Conservation (phyloP, 2,797 vertebrate genomes). For the Liasis olivaceus region DNA sequence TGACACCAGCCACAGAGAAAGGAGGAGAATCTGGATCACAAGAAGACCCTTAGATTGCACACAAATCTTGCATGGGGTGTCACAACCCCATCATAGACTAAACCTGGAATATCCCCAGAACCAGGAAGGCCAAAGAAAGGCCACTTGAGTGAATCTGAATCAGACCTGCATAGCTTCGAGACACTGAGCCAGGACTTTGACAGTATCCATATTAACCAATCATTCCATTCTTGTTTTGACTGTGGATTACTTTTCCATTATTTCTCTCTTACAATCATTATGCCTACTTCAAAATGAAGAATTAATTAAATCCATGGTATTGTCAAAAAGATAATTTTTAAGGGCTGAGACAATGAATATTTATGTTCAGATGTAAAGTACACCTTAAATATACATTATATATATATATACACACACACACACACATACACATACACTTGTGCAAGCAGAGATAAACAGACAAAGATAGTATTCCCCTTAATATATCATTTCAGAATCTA, state of each 20-base stretch:
- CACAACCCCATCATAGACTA: background rate
- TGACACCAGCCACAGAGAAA: background rate
- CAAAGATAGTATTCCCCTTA: background rate
- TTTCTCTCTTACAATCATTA: constrained; percentile 25
- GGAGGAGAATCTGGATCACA: background rate
- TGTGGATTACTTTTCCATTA: background rate
- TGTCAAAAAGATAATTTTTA: background rate
- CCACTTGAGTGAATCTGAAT: background rate
- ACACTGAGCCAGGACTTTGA: background rate
- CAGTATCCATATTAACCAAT: background rate
- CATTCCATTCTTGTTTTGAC: background rate
- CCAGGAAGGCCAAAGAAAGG: background rate
- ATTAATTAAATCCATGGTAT: constrained; percentile 44
- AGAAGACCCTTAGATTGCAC: background rate
- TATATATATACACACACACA: no score
- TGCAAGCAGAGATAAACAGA: background rate
- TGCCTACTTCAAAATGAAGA: constrained; percentile 4
- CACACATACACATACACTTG: no score
- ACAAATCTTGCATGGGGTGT: background rate
- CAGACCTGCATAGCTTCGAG: no score
- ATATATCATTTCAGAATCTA: constrained; percentile 25
- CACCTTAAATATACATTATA: no score
- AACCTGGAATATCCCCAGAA: background rate
- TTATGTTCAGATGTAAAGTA: background rate
- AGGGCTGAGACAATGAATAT: background rate